Percentiles rank a stretch among this genome's conserved stretches.
phyloP scores from a whole-genome alignment of 1,140 invertebrate species.

The Eueides isabella region DNA sequence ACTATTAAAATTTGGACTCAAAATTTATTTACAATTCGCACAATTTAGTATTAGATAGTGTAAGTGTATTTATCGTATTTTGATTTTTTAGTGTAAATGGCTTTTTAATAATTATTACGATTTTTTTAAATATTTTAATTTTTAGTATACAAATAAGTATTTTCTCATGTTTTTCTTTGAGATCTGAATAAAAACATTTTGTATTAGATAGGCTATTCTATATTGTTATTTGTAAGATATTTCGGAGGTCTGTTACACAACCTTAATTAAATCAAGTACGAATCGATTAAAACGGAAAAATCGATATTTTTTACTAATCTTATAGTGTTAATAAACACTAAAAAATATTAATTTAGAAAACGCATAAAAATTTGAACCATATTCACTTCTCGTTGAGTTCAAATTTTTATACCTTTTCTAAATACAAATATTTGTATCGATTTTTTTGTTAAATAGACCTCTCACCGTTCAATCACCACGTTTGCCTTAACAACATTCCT shows the following conservation, averaged over 20 bases:
- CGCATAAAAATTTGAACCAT: no score
- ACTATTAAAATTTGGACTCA: conserved; percentile 20
- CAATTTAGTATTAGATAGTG: conserved; percentile 22
- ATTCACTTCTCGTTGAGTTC: no score
- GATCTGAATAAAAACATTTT: conserved; percentile 6
- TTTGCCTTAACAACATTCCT: conserved; percentile 34
- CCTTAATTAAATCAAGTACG: background rate
- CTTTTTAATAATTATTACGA: background rate
- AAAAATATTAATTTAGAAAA: no score
- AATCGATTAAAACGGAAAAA: background rate
- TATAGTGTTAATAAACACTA: no score
- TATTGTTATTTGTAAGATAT: conserved; percentile 1
- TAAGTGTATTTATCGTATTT: background rate
- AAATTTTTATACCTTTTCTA: no score
- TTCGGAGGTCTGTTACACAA: background rate
- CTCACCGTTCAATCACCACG: conserved; percentile 13
- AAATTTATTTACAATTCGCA: conserved; percentile 33
- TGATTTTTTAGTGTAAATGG: background rate
- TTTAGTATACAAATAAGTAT: background rate
- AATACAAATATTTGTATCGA: no score
- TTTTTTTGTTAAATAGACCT: conserved; percentile 21
- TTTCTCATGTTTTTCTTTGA: background rate
- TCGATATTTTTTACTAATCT: no score
- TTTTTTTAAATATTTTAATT: background rate
- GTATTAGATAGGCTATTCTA: background rate